Evolutionary conservation across 2,113 vertebrate species (phyloP), one percentile per base, ranked within the genome.

Genomic region (Callipepla californica): DNA sequence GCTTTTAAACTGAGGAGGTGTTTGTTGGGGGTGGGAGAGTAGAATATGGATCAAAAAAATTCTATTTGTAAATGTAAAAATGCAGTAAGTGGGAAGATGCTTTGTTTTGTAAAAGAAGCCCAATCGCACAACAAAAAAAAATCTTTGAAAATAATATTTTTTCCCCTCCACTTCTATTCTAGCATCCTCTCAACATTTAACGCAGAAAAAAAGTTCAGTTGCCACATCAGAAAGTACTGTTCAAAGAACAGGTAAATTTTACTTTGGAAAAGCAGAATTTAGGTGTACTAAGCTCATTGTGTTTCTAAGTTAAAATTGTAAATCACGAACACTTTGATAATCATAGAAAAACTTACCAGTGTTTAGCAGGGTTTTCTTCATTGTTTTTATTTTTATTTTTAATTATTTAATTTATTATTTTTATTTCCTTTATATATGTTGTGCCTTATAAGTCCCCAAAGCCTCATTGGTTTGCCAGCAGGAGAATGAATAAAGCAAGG

Each of bases 161-260:
- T 92, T 94, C 78, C 90, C 90, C 72, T 95, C 69, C 84, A 28
- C 77, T 94, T 94, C 92, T 96, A 28, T 96, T 92, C 96, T 94
- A 98, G 98, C 95, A 36, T 94, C 98, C 80, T 97, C 97, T 95
- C 97, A 97, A 89, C 97, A 87, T 84, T 96, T 98, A 97, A 87
- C 94, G 80, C 96, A 98, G 97, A 98, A 98, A 96, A 98, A 98
- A 95, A 89, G 94, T 91, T 91, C 97, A 96, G 70, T 94, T 90
- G 94, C 97, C 95, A 75, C 96, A 93, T 86, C 96, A 96, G 97
- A 98, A 94, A 97, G 96, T 77, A 95, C 97, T 96, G 93, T 97
- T 97, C 94, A 96, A 95, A 97, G 98, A 97, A 90, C 98, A 98
- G 98, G 98, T 98, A 98, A 97, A 96, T 88, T 70, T 57, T 61